These are phyloP conservation scores for Teleiodes luculella DNA, from an alignment of 2,888 invertebrate species.

Conservation along the genomic window DNA sequence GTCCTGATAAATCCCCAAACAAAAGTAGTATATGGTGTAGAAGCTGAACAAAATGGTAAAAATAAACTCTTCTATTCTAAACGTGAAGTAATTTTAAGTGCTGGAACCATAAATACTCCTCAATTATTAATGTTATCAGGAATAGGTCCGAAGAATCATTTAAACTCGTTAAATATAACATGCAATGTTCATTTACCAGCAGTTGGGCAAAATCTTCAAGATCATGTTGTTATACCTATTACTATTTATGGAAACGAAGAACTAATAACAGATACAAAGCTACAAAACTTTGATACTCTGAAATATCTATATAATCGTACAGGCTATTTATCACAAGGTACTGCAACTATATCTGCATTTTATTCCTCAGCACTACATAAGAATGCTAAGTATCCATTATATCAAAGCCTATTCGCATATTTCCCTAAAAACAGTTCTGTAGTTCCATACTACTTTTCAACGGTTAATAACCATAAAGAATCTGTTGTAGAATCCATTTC, in stretches of 20 bases:
- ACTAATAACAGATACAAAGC: constrained; percentile 30
- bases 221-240: constrained; percentile 52
- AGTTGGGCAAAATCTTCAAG: constrained; percentile 60
- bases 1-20: constrained; percentile 63
- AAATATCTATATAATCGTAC: constrained; percentile 58
- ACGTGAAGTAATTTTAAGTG: constrained; percentile 65
- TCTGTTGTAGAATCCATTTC: constrained; percentile 28
- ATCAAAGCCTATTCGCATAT: constrained; percentile 23
- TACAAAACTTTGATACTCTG: constrained; percentile 35
- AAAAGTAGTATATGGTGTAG: constrained; percentile 53
- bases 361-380: constrained; percentile 44
- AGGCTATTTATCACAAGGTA: constrained; percentile 58
- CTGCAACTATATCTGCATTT: constrained; percentile 80
- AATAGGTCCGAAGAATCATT: constrained; percentile 56
- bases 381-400: constrained; percentile 36
- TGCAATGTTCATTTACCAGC: constrained; percentile 44
- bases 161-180: constrained; percentile 45
- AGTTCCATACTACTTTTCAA: not conserved
- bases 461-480: constrained; percentile 43
- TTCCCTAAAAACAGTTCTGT: constrained; percentile 32
- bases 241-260: constrained; percentile 32
- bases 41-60: constrained; percentile 37
- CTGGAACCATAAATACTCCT: constrained; percentile 63
- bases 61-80: constrained; percentile 32
- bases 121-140: constrained; percentile 68